Evolutionary conservation across 1,140 invertebrate genomes (phyloP).

Genomic region (Zaprionus gabonicus): DNA sequence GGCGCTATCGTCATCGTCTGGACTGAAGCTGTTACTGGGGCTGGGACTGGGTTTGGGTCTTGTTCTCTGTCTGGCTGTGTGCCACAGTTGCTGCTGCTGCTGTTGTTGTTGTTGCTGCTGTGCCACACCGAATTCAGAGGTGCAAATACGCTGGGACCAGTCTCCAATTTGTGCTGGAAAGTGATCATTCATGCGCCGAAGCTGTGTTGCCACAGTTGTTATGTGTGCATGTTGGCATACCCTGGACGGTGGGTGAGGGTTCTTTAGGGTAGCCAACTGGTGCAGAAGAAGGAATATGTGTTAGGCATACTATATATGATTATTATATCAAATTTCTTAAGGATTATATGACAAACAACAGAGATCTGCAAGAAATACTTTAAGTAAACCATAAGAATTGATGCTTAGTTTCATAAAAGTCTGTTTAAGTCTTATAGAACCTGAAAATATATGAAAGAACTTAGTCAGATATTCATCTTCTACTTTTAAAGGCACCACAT

Average conservation of each 20-base stretch:
- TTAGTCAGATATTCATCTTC: not conserved
- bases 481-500: not conserved
- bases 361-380: not conserved
- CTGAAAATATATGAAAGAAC: no score
- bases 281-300: no score
- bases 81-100: slow-evolving; percentile 12
- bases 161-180: slow-evolving; percentile 77
- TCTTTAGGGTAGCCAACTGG: not conserved
- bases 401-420: no score
- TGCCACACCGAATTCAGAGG: slow-evolving; percentile 82
- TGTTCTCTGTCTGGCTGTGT: slow-evolving; percentile 30
- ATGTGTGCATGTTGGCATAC: slow-evolving; percentile 42
- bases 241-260: not conserved
- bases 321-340: not conserved
- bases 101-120: slow-evolving; percentile 23
- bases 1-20: slow-evolving; percentile 62
- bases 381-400: no score
- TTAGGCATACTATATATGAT: no score
- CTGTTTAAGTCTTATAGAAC: no score
- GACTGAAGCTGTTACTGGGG: not conserved
- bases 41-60: slow-evolving; percentile 12
- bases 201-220: slow-evolving; percentile 47
- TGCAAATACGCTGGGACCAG: slow-evolving; percentile 80
- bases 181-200: slow-evolving; percentile 74
- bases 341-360: not conserved